A percentile compares a stretch with the other conserved stretches of the same genome.
phyloP scores from a whole-genome alignment of 1,140 invertebrate genomes.

The Chlorops oryzae region DNA sequence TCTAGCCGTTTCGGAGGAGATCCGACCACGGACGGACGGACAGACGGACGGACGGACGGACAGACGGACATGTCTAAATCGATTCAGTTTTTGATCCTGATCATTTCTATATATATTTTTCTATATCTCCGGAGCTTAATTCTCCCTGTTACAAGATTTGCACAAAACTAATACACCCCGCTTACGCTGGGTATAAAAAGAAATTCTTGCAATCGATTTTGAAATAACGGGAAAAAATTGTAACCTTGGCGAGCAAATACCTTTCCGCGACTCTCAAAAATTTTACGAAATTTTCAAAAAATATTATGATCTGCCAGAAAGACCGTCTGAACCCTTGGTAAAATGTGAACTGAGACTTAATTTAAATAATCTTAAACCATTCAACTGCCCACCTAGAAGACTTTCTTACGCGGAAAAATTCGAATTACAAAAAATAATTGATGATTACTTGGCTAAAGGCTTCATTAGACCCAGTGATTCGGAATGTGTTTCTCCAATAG shows the following conservation, averaged over 20 bases:
- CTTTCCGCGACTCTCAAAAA: not conserved
- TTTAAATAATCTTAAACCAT: slow-evolving; percentile 12
- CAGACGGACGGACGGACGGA: no score
- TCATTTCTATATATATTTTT: no score
- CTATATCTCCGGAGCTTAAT: no score
- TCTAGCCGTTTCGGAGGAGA: no score
- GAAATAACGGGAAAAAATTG: no score
- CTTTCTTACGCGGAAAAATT: slow-evolving; percentile 18
- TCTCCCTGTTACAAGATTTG: no score
- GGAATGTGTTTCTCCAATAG: slow-evolving; percentile 29
- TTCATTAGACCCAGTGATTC: slow-evolving; percentile 27
- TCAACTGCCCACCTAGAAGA: slow-evolving; percentile 17
- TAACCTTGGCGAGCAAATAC: not conserved
- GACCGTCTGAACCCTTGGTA: not conserved
- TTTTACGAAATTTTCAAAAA: not conserved
- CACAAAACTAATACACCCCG: no score
- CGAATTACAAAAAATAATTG: slow-evolving; percentile 19
- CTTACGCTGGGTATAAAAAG: no score
- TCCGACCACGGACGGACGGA: no score
- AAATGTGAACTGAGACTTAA: slow-evolving; percentile 8
- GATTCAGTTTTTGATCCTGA: no score
- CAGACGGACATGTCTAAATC: no score
- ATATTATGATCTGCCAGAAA: not conserved
- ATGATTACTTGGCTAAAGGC: slow-evolving; percentile 16
- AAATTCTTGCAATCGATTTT: no score